Conservation (phyloP, 2,888 invertebrate genomes). For the Rotaria macrura region DNA sequence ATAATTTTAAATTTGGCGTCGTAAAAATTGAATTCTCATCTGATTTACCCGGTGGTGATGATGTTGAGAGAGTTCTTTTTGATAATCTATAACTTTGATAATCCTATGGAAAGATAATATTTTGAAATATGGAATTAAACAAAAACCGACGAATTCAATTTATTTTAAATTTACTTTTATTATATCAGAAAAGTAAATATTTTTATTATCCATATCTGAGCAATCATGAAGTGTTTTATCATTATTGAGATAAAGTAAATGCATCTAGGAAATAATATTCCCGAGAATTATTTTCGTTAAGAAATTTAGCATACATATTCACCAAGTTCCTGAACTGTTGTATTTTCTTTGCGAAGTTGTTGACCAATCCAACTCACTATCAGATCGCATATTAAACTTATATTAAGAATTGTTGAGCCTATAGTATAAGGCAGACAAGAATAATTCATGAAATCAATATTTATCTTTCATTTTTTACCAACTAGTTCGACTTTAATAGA, state of each 20-base stretch:
- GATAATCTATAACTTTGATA: background rate
- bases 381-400: background rate
- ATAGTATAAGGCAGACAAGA: background rate
- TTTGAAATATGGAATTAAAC: background rate
- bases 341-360: background rate
- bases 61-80: background rate
- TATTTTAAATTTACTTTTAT: slow-evolving; percentile 22
- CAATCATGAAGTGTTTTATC: slow-evolving; percentile 31
- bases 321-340: background rate
- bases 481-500: background rate
- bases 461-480: background rate
- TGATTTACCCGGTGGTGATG: background rate
- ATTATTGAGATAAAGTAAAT: slow-evolving; percentile 24
- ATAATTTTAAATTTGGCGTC: background rate
- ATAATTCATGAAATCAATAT: background rate
- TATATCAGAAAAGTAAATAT: slow-evolving; percentile 17
- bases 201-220: slow-evolving; percentile 24
- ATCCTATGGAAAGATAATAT: background rate
- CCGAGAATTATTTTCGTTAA: too few relatives aligned
- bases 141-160: too few relatives aligned
- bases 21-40: background rate
- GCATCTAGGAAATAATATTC: background rate
- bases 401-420: background rate
- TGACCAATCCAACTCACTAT: background rate
- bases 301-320: background rate